Conservation (phyloP, 2,797 vertebrate genomes). For the Melanotaenia nigrans region DNA sequence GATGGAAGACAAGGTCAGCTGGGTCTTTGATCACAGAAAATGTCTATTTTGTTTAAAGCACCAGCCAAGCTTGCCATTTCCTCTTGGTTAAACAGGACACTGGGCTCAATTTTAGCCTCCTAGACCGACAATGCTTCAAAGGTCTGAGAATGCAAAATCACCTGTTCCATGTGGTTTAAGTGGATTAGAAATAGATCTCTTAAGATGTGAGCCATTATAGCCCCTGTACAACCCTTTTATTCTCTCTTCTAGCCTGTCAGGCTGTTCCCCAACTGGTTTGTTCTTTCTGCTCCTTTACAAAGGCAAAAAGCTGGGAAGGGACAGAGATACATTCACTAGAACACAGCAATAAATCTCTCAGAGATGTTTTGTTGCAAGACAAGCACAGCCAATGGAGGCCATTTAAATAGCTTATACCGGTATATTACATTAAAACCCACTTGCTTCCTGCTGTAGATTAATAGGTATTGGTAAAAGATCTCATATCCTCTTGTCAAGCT, state of each 20-base stretch:
- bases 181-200: constrained; percentile 40
- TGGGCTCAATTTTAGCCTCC: constrained; percentile 20
- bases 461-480: neutral
- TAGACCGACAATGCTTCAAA: constrained; percentile 24
- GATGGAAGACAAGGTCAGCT: constrained; percentile 48
- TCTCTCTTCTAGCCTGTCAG: constrained; percentile 26
- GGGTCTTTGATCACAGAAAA: constrained; percentile 44
- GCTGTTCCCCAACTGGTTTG: constrained; percentile 22
- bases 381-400: constrained; percentile 20
- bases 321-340: constrained; percentile 31
- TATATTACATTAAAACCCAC: constrained; percentile 26
- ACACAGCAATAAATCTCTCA: constrained; percentile 42
- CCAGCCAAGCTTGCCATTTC: constrained; percentile 48
- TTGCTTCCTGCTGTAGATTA: constrained; percentile 25
- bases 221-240: constrained; percentile 20
- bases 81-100: constrained; percentile 41
- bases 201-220: constrained; percentile 18
- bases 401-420: constrained; percentile 29
- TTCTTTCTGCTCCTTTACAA: constrained; percentile 14
- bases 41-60: constrained; percentile 42
- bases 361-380: constrained; percentile 39
- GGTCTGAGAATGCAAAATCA: constrained; percentile 42
- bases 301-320: constrained; percentile 29
- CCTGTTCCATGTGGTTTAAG: constrained; percentile 36
- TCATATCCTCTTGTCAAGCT: constrained; percentile 7